Conservation (phyloP, 2,113 vertebrate species). For the Zosterops hypoxanthus region DNA sequence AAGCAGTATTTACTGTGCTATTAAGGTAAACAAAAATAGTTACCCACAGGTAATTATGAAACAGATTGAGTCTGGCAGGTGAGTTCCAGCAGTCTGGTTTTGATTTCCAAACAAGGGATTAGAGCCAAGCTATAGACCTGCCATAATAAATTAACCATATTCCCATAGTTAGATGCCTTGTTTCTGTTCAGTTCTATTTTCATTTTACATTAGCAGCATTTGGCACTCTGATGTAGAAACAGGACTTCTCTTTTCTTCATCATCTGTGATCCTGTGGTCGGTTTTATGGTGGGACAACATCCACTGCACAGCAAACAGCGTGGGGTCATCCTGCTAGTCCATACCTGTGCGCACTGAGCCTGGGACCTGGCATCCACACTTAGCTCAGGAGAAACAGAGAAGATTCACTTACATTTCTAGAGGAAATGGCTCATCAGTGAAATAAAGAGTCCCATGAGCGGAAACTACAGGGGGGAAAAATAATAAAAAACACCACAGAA, state of each 20-base stretch:
- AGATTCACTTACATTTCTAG: neutral
- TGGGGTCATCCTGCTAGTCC: neutral
- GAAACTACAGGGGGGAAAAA: neutral
- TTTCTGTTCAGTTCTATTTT: constrained; percentile 65
- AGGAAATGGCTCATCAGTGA: neutral
- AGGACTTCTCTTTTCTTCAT: neutral
- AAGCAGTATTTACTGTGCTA: constrained; percentile 48
- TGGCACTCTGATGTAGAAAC: constrained; percentile 6
- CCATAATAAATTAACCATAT: constrained; percentile 54
- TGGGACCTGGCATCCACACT: neutral
- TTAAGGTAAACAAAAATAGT: constrained; percentile 72
- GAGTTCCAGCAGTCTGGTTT: constrained; percentile 35
- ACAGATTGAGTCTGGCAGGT: constrained; percentile 33
- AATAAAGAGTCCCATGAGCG: neutral
- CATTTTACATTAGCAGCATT: constrained; percentile 61
- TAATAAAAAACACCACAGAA: neutral
- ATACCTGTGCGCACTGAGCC: neutral
- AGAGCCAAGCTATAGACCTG: constrained; percentile 51
- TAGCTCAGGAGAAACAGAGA: neutral
- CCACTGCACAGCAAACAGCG: neutral
- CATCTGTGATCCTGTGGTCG: neutral
- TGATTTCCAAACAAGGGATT: constrained; percentile 24
- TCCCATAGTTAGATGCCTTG: constrained; percentile 8
- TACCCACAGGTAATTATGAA: constrained; percentile 55
- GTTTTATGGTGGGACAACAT: neutral